Evolutionary conservation across 1,140 invertebrate species (phyloP), one percentile per base, ranked within the genome.

Genomic region (Drosophila rufa): DNA sequence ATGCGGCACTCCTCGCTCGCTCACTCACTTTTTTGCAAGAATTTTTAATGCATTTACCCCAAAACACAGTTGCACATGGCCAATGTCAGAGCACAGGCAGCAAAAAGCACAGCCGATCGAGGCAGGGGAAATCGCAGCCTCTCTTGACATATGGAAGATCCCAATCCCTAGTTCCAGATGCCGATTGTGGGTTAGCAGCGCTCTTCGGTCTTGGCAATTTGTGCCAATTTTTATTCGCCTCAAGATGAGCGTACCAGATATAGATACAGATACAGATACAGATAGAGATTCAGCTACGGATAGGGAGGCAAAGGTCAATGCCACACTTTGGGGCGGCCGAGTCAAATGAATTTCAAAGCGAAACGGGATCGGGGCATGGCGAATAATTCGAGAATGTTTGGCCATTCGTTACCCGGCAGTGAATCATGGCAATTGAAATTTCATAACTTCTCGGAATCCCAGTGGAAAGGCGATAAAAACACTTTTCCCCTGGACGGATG

Each of bases 181-280:
- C 85, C 79, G 85, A 89, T 89, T 89, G 81, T 90, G 85, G 85
- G 80, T 89, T 89, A 89, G 74, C 77, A 78, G 75, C 45, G 36
- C 75, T 59, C 75, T 59, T 73, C 25, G 46, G 9, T 58, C 56
- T 79, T 43, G 5, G 70, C 59, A 42, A 56, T 62, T 19, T 81
- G 81, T 79, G 81, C 60, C 81, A 83, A 60, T 64, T 65, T 53
- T 46, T 58, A 11, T 22, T 38, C 64, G 59, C 38, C 61, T 8
- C 11, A 14, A 38, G 50, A 53, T 19, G 50, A 53, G 47, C 25
- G 11, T 17, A 22, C 19, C 8, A 12, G 33, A 11, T 8, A 48
- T n/a, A 75, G 70, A 76, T 81, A 50, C 27, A 71, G 38, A 11
- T 38, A 38, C 22, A 11, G 68, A 55, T 81, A 50, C 38, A 71